These are phyloP conservation scores for Strigamia crassipes DNA, from an alignment of 2,888 invertebrate species.

Conservation along the genomic window DNA sequence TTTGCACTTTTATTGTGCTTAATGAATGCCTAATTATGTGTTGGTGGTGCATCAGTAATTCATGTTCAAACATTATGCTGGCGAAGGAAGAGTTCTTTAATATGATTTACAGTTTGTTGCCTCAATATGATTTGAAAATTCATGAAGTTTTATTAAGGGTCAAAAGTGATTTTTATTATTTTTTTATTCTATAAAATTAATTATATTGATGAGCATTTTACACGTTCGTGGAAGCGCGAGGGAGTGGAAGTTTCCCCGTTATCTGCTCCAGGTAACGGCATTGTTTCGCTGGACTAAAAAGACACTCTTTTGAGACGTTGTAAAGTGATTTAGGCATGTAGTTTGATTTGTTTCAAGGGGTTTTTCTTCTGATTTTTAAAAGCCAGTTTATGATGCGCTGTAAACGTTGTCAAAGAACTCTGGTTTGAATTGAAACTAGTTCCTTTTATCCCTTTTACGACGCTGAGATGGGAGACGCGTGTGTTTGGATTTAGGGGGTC, in stretches of 20 bases:
- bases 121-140: background rate
- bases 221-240: background rate
- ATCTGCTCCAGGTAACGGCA: background rate
- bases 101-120: slow-evolving; percentile 26
- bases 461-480: background rate
- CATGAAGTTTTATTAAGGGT: background rate
- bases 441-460: slow-evolving; percentile 20
- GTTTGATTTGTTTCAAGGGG: background rate
- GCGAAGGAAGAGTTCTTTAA: slow-evolving; percentile 27
- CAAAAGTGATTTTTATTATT: background rate
- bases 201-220: background rate
- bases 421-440: background rate
- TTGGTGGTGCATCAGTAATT: slow-evolving; percentile 30
- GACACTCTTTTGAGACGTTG: background rate
- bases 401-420: background rate
- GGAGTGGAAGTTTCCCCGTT: background rate
- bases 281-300: background rate
- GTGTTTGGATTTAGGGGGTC: slow-evolving; percentile 11
- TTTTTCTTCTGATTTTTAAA: slow-evolving; percentile 9
- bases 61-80: slow-evolving; percentile 30
- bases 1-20: slow-evolving; percentile 30
- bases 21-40: slow-evolving; percentile 30
- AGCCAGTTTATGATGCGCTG: slow-evolving; percentile 1
- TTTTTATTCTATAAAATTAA: background rate
- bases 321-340: background rate